Base-by-base conservation (phyloP, 2,797 vertebrate genomes). In the Pteropus rufus region DNA sequence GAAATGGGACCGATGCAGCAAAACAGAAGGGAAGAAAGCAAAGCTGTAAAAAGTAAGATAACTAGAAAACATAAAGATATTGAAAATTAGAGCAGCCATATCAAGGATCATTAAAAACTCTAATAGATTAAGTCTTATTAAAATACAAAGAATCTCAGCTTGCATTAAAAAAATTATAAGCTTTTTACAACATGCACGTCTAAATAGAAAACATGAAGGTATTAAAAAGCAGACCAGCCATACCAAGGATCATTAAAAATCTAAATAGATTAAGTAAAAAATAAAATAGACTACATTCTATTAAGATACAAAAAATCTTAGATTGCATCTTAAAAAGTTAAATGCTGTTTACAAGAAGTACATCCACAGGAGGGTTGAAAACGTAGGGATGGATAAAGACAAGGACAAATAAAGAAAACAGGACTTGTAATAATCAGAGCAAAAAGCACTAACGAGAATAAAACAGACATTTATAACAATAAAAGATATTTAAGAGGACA, bases 121-220 rank as follows among this genome's bases (percentile, higher is more conserved):
- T 69, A 93, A 83, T 39, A 58, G 69, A 49, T 34, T 75, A 73
- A 92, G 81, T 89, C 87, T 36, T 79, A 91, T 84, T 60, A 69
- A 94, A 94, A 75, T 70, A 85, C 67, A 70, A 89, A 89, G 23
- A 76, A 58, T 29, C 65, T 76, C 67, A 92, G 52, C 80, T 44
- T 76, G 54, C 46, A 44, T 49, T 77, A 18, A 77, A 92, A 95
- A 82, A 65, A 54, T 58, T 81, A 29, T 56, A 92, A 69, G 72
- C 10, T 95, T 91, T 96, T 86, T 93, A 62, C 3, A 95, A 75
- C n/a, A 87, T 0, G 7, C 3, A 80, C 2, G 24, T 52, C 52
- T 79, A 92, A 93, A 93, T 16, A 82, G 85, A 86, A 95, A 93
- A 86, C n/a, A 73, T 29, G 44, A 94, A 58, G 76, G 73, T 46